Evolutionary conservation across 2,113 vertebrate species (phyloP), one percentile per base, ranked within the genome.

Genomic region (Gasterosteus aculeatus): DNA sequence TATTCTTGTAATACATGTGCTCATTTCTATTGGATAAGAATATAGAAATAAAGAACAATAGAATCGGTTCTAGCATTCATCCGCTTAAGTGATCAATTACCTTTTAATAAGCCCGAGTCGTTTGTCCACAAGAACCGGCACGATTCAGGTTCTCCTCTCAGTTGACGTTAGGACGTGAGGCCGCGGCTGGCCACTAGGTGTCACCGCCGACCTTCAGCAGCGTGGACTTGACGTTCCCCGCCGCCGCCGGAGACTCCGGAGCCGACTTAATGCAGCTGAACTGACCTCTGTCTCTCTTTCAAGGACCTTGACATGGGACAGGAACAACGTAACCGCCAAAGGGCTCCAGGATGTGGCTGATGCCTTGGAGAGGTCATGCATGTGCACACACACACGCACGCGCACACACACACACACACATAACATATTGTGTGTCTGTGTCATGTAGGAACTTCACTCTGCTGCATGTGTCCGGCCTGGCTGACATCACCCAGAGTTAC

Each of bases 251-350:
- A 26, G 22, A 26, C 22, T 26, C 22, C 22, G 22, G 22, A 26
- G 22, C 22, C 22, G 22, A 70, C 19, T n/a, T n/a, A n/a, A n/a
- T n/a, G 19, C 16, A 64, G 5, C 9, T 61, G n/a, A 58, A 42
- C 56, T 60, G 51, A 54, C 11, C 47, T 39, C 10, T 65, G 10
- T 78, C 12, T 80, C 6, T 89, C 3, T 73, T 63, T 71, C 5
- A 41, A 99, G 97, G 93, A 94, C 95, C 0, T 75, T 99, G 58
- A 81, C 92, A 35, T 99, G 97, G 97, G 97, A 99, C 89, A 94
- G 95, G 81, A 99, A 99, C 87, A 95, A 94, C 64, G 95, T 97
- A 2, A 95, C 95, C 0, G 95, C 94, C 44, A 79, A 88, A 0
- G 97, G 97, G 10, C 95, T 95, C 63, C 92, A 96, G 85, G 96